Conservation (phyloP, 2,797 vertebrate genomes). For the Micropoecilia bifurca region DNA sequence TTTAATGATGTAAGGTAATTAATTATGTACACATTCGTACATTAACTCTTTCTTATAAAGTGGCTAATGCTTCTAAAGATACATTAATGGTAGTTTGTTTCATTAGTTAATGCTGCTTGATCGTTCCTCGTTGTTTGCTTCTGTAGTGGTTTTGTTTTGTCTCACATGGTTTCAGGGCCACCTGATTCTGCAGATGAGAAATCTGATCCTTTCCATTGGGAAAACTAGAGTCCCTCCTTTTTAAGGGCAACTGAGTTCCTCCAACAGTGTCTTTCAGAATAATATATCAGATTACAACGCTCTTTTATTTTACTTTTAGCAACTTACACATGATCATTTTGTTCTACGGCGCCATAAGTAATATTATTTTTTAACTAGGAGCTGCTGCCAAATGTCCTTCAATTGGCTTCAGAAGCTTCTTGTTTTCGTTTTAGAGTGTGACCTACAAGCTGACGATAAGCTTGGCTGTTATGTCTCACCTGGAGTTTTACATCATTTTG, state of each 20-base stretch:
- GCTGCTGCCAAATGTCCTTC: constrained; percentile 24
- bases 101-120: background rate
- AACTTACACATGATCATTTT: constrained; percentile 5
- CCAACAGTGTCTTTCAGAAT: background rate
- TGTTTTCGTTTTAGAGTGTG: constrained; percentile 11
- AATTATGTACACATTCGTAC: background rate
- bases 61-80: background rate
- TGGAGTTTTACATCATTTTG: background rate
- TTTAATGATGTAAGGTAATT: background rate
- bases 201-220: background rate
- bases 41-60: background rate
- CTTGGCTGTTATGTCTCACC: constrained; percentile 9
- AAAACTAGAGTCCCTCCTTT: background rate
- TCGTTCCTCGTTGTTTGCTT: background rate
- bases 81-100: background rate
- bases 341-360: background rate
- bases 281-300: constrained; percentile 9
- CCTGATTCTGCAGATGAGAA: background rate
- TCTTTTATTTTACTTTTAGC: constrained; percentile 11
- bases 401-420: constrained; percentile 2
- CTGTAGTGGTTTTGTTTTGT: background rate
- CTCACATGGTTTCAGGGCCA: background rate
- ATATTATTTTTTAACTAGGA: background rate
- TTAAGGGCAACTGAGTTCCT: background rate
- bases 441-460: constrained; percentile 20